Evolutionary conservation across 30 jellyfish, hydroid and myxozoan genomes (phyloP).

Genomic region (Aurelia aurita complex sp. Pacific): DNA sequence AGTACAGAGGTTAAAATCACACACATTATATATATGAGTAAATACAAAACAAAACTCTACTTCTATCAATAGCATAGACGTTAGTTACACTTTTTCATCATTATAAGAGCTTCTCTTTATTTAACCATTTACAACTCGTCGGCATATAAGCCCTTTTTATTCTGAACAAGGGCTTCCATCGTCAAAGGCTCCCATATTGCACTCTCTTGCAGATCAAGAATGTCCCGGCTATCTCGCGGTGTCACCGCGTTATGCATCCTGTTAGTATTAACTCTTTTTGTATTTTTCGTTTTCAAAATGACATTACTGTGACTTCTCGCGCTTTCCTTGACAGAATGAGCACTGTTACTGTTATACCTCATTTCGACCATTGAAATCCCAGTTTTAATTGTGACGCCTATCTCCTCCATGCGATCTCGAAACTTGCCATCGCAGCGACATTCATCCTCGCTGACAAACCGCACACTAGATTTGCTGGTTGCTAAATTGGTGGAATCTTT

Average conservation of each 20-base stretch:
- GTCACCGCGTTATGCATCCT: not conserved
- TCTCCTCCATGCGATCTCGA: constrained; percentile 54
- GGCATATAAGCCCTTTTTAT: not conserved
- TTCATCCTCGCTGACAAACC: constrained; percentile 58
- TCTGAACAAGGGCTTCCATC: constrained; percentile 30
- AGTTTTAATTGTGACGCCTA: constrained; percentile 39
- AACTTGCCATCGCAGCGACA: constrained; percentile 48
- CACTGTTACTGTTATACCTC: not conserved
- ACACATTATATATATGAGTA: too few species aligned
- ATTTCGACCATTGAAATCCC: constrained; percentile 46
- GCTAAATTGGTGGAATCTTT: not conserved
- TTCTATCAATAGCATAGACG: too few species aligned
- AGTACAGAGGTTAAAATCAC: too few species aligned
- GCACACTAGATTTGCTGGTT: constrained; percentile 4
- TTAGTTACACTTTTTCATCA: too few species aligned
- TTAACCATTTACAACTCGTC: not conserved
- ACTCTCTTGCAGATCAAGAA: not conserved
- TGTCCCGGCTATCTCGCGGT: not conserved
- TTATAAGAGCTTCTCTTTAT: too few species aligned
- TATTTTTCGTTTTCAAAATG: not conserved
- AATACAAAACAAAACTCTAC: too few species aligned
- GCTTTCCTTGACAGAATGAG: not conserved
- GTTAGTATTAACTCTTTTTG: not conserved
- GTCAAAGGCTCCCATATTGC: constrained; percentile 42
- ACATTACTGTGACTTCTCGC: not conserved